phyloP scores from a whole-genome alignment of 1,140 invertebrate genomes.

The Drosophila yakuba region DNA sequence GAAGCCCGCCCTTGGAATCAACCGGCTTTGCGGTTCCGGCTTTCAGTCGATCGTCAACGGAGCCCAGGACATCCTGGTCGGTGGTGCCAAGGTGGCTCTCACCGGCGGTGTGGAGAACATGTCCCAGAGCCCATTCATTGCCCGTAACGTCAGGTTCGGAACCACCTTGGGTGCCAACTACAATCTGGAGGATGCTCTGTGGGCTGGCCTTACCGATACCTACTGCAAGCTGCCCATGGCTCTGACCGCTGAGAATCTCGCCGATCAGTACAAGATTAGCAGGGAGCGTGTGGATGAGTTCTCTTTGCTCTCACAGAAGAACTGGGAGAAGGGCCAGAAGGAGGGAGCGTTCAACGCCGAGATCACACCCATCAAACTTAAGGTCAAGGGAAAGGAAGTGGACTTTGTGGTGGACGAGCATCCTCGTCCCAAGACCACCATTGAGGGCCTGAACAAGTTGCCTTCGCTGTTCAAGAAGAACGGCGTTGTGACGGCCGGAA shows the following conservation, averaged over 20 bases:
- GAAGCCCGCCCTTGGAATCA: slow-evolving; percentile 92
- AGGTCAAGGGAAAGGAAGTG: slow-evolving; percentile 92
- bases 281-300: slow-evolving; percentile 95
- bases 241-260: slow-evolving; percentile 98
- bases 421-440: slow-evolving; percentile 93
- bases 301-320: slow-evolving; percentile 92
- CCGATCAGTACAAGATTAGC: slow-evolving; percentile 94
- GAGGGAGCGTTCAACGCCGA: slow-evolving; percentile 95
- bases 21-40: slow-evolving; percentile 97
- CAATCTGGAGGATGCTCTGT: slow-evolving; percentile 95
- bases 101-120: slow-evolving; percentile 98
- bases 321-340: slow-evolving; percentile 94
- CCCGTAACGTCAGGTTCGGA: slow-evolving; percentile 96
- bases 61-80: slow-evolving; percentile 95
- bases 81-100: slow-evolving; percentile 94
- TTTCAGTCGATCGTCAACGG: slow-evolving; percentile 97
- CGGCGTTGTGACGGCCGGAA: slow-evolving; percentile 97
- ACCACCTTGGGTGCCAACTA: slow-evolving; percentile 92
- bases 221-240: slow-evolving; percentile 98
- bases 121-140: slow-evolving; percentile 96
- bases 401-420: slow-evolving; percentile 96
- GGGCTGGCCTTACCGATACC: slow-evolving; percentile 95
- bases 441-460: slow-evolving; percentile 93
- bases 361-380: slow-evolving; percentile 94
- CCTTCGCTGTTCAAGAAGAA: slow-evolving; percentile 97